These are phyloP conservation scores for Melanostoma scalare DNA, from an alignment of 2,888 invertebrate genomes.

Conservation along the genomic window DNA sequence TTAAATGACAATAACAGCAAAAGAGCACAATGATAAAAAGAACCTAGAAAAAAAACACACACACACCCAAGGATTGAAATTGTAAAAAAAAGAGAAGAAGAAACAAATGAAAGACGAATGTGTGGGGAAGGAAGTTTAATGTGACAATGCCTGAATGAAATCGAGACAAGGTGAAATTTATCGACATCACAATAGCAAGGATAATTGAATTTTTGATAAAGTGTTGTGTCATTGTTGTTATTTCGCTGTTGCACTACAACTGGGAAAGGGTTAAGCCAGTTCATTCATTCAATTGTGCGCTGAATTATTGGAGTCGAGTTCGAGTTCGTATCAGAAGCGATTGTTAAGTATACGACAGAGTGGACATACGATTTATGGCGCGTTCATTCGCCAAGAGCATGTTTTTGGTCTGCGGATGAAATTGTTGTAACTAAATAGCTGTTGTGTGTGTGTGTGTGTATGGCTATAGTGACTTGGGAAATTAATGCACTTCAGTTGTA, in stretches of 20 bases:
- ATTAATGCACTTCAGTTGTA: constrained; percentile 10
- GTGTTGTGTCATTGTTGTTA: constrained; percentile 50
- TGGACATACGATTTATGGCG: constrained; percentile 59
- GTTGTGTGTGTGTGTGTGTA: neutral
- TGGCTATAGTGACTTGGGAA: constrained; percentile 23
- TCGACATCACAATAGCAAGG: constrained; percentile 67
- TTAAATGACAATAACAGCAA: constrained; percentile 62
- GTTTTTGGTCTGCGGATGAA: constrained; percentile 31
- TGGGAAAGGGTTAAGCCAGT: constrained; percentile 30
- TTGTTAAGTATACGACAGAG: constrained; percentile 65
- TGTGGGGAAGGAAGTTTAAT: constrained; percentile 38
- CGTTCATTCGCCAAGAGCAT: constrained; percentile 29
- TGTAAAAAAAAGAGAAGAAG: neutral
- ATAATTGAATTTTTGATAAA: constrained; percentile 72
- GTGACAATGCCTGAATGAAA: constrained; percentile 58
- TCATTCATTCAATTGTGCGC: constrained; percentile 30
- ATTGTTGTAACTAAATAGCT: constrained; percentile 30
- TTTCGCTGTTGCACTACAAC: constrained; percentile 10
- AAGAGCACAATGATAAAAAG: constrained; percentile 12
- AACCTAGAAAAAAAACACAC: neutral
- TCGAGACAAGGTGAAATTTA: constrained; percentile 68
- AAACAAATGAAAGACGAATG: constrained; percentile 21
- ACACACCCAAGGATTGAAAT: neutral
- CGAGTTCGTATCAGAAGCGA: constrained; percentile 37
- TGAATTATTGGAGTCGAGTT: constrained; percentile 41